Evolutionary conservation across 2,113 vertebrate genomes (phyloP).

Genomic region (Mesitornis unicolor): DNA sequence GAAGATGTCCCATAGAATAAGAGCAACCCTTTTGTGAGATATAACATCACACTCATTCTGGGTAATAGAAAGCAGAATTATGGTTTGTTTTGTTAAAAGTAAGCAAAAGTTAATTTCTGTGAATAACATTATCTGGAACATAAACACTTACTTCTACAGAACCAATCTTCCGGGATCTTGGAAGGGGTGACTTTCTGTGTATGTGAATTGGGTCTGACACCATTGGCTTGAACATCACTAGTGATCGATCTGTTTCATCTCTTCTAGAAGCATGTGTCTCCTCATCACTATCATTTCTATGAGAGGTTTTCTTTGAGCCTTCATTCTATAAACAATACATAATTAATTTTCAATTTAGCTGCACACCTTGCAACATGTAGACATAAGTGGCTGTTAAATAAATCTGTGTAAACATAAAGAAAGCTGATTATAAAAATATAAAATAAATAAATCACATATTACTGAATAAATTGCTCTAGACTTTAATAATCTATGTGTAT

Average conservation of each 20-base stretch:
- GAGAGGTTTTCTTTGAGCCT: conserved; percentile 74
- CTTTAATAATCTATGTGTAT: background rate
- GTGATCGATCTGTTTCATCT: conserved; percentile 83
- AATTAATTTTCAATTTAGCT: background rate
- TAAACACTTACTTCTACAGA: conserved; percentile 84
- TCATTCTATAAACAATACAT: conserved; percentile 76
- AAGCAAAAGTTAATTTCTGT: conserved; percentile 17
- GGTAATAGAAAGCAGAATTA: background rate
- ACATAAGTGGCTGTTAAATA: background rate
- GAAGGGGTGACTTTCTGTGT: conserved; percentile 87
- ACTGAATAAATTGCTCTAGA: background rate
- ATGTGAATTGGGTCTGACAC: conserved; percentile 91
- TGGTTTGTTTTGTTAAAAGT: background rate
- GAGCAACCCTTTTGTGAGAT: background rate
- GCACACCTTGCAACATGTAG: background rate
- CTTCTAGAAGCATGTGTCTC: conserved; percentile 75
- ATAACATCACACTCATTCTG: background rate
- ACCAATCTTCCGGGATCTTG: conserved; percentile 84
- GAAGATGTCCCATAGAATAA: background rate
- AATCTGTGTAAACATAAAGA: background rate
- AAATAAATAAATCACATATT: background rate
- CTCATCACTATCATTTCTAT: conserved; percentile 80
- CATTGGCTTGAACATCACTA: conserved; percentile 85
- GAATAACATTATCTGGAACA: conserved; percentile 3
- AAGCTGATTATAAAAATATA: background rate